phyloP scores from a whole-genome alignment of 2,797 vertebrate species.

The Loris lydekkerianus region DNA sequence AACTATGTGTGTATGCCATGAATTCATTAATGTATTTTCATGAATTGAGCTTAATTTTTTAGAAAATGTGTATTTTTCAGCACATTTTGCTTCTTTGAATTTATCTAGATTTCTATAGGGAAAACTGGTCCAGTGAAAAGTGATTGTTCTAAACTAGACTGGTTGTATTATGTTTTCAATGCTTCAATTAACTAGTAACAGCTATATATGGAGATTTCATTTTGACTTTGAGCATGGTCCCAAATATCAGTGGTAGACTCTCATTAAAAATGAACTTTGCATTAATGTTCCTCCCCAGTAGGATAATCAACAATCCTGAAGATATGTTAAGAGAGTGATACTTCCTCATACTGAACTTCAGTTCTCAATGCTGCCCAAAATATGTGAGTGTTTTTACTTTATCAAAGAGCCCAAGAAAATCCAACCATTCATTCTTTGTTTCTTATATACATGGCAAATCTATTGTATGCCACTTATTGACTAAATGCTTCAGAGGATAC shows the following conservation, averaged over 20 bases:
- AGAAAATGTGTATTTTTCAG: not conserved
- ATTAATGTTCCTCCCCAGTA: not conserved
- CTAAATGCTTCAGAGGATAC: not conserved
- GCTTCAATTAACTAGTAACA: not conserved
- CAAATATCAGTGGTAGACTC: not conserved
- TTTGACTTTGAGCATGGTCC: not conserved
- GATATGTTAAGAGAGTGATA: not conserved
- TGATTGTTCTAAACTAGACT: not conserved
- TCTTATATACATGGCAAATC: not conserved
- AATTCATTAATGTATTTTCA: not conserved
- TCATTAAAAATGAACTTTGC: slow-evolving; percentile 5
- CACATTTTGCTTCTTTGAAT: not conserved
- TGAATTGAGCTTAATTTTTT: not conserved
- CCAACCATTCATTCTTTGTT: not conserved
- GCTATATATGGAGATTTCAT: not conserved
- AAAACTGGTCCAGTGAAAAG: not conserved
- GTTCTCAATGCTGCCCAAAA: not conserved
- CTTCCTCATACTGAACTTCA: not conserved
- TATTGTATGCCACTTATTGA: not conserved
- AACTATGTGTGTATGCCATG: not conserved
- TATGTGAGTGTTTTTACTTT: not conserved
- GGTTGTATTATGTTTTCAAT: not conserved
- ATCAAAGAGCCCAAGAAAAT: not conserved
- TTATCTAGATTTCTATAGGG: not conserved
- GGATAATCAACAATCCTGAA: not conserved